Conservation (phyloP, 2,113 vertebrate species). For the Nibea coibor region DNA sequence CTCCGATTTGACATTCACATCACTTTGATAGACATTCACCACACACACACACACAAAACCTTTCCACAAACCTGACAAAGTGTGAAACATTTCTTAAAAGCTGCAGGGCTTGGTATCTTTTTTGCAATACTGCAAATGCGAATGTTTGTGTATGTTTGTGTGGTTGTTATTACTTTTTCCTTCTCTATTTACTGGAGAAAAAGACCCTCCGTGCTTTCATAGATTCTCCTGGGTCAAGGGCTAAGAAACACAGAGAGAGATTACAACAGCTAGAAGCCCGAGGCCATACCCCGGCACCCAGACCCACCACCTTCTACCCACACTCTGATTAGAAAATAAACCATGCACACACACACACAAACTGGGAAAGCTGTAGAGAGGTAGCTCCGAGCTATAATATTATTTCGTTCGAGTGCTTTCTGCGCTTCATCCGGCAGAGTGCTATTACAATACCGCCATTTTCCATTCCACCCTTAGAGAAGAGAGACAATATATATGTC, state of each 20-base stretch:
- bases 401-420: constrained; percentile 78
- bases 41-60: constrained; percentile 25
- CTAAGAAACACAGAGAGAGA: constrained; percentile 63
- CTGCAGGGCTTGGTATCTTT: constrained; percentile 43
- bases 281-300: constrained; percentile 60
- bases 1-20: constrained; percentile 50
- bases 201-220: constrained; percentile 50
- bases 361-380: constrained; percentile 53
- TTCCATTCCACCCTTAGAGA: constrained; percentile 74
- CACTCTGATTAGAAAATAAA: constrained; percentile 78
- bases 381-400: constrained; percentile 80
- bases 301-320: constrained; percentile 60
- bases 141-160: constrained; percentile 53
- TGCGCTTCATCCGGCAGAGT: constrained; percentile 70
- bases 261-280: constrained; percentile 65
- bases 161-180: constrained; percentile 51
- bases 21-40: constrained; percentile 43
- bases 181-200: constrained; percentile 45
- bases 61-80: constrained; percentile 29
- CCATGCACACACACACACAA: constrained; percentile 61
- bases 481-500: constrained; percentile 74
- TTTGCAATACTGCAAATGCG: constrained; percentile 56
- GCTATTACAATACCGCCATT: constrained; percentile 75
- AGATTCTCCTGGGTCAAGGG: constrained; percentile 68
- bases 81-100: constrained; percentile 21